Evolutionary conservation across 2,888 invertebrate species (phyloP).

Genomic region (Meta bourneti): DNA sequence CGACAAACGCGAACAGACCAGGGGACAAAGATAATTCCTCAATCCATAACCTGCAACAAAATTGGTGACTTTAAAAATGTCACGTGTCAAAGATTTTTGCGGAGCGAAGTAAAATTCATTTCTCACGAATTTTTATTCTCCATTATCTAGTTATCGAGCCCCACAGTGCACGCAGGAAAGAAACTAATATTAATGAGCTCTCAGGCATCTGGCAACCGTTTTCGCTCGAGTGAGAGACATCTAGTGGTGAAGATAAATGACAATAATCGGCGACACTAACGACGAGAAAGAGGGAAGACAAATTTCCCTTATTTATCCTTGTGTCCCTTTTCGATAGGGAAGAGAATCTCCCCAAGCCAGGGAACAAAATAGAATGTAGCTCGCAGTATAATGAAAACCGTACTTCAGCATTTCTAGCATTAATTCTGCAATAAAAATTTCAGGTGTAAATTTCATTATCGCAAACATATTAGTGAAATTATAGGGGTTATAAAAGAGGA

Average conservation of each 20-base stretch:
- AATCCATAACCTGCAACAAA: conserved; percentile 58
- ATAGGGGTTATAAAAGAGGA: no score
- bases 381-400: no score
- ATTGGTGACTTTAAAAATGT: conserved; percentile 56
- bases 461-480: no score
- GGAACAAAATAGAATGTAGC: background rate
- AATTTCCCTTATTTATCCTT: conserved; percentile 72
- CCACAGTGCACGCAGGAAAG: conserved; percentile 49
- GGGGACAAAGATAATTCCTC: background rate
- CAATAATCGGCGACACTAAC: conserved; percentile 73
- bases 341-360: conserved; percentile 49
- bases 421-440: no score
- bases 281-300: conserved; percentile 70
- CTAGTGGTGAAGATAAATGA: conserved; percentile 69
- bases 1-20: no score
- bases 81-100: conserved; percentile 35
- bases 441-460: no score
- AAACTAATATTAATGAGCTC: conserved; percentile 72
- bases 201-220: conserved; percentile 72
- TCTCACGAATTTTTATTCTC: conserved; percentile 43
- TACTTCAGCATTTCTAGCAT: no score
- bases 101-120: conserved; percentile 63
- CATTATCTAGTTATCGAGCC: conserved; percentile 61
- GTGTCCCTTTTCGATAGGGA: conserved; percentile 65
- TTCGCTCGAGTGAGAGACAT: conserved; percentile 54